A percentile compares a stretch with the other conserved stretches of the same genome.
Evolutionary conservation across 2,797 vertebrate genomes (phyloP).

Genomic region (Notolabrus celidotus): DNA sequence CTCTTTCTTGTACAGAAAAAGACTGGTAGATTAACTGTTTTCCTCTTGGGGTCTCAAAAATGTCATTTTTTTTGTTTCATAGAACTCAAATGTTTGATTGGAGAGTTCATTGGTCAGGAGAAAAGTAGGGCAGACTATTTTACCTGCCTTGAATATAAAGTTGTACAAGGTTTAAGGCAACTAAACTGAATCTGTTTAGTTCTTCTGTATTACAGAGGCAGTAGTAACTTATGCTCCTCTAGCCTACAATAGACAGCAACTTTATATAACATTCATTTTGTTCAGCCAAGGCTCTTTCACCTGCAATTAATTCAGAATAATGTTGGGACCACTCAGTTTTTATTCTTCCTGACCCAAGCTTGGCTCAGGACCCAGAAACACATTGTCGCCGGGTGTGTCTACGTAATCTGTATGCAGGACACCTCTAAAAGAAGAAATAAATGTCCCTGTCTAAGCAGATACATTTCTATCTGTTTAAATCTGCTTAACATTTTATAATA

Average conservation of each 20-base stretch:
- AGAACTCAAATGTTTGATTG: not conserved
- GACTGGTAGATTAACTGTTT: slow-evolving; percentile 4
- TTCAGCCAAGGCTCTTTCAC: slow-evolving; percentile 35
- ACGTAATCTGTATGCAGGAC: slow-evolving; percentile 68
- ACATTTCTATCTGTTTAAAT: slow-evolving; percentile 73
- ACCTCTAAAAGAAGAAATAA: slow-evolving; percentile 53
- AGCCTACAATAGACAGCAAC: slow-evolving; percentile 15
- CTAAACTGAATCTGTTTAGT: not conserved
- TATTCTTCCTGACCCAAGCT: slow-evolving; percentile 24
- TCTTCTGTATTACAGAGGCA: not conserved
- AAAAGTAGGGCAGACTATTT: not conserved
- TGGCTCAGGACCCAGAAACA: slow-evolving; percentile 42
- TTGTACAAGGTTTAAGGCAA: not conserved
- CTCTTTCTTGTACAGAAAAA: not conserved
- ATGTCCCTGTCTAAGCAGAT: slow-evolving; percentile 64
- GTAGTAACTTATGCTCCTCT: slow-evolving; percentile 3
- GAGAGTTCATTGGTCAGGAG: not conserved
- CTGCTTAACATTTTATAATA: slow-evolving; percentile 76
- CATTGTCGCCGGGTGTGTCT: slow-evolving; percentile 22
- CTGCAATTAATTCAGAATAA: slow-evolving; percentile 43
- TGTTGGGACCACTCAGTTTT: slow-evolving; percentile 29
- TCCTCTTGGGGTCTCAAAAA: slow-evolving; percentile 2
- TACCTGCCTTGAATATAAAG: not conserved
- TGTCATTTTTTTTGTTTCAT: not conserved
- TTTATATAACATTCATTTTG: slow-evolving; percentile 31